Evolutionary conservation across 2,797 vertebrate genomes (phyloP).

Genomic region (Anisognathus igniventris): DNA sequence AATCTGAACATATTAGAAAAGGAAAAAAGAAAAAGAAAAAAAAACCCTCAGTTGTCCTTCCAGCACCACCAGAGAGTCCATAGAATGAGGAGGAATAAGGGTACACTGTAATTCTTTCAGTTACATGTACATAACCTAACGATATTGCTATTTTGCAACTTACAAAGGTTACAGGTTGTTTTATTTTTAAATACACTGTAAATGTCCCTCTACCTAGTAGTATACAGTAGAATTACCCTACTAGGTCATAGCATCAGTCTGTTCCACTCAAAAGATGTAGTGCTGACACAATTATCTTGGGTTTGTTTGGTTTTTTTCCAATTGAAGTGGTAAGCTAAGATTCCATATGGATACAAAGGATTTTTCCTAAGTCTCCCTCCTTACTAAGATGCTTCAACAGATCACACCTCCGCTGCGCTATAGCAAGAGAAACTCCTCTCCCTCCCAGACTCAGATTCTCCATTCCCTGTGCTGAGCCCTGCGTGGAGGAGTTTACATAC

Average conservation of each 20-base stretch:
- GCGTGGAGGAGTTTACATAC: neutral
- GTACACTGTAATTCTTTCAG: neutral
- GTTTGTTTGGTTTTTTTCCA: neutral
- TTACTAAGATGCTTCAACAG: neutral
- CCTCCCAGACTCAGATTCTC: neutral
- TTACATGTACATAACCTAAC: neutral
- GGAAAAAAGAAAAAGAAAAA: too few relatives aligned
- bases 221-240: neutral
- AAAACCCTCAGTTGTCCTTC: neutral
- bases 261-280: neutral
- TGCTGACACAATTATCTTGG: neutral
- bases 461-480: neutral
- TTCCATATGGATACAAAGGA: neutral
- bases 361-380: neutral
- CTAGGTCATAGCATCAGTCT: neutral
- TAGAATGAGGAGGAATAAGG: neutral
- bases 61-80: too few relatives aligned
- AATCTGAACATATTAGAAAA: neutral
- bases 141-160: neutral
- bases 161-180: neutral
- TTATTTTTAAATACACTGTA: neutral
- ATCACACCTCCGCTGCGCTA: neutral
- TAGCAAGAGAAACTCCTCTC: fast-evolving
- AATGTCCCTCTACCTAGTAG: neutral
- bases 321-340: neutral